Base-by-base conservation (phyloP, 1,140 invertebrate species). In the Nomia melanderi region DNA sequence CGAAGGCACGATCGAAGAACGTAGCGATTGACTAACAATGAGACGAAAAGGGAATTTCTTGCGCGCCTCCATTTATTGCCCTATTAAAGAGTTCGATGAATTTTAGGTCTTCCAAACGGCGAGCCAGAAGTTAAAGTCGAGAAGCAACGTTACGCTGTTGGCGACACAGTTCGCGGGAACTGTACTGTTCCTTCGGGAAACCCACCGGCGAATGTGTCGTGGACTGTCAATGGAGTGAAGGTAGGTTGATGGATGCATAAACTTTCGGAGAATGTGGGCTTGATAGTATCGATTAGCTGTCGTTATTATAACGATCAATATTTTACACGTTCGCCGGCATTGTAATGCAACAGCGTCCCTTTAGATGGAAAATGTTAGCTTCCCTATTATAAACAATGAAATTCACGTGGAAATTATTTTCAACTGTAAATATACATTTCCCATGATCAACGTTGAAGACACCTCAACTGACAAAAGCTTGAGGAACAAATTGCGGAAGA, bases 181-280 rank as follows among this genome's bases (percentile, higher is more conserved):
- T 97, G 96, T 89, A 94, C 95, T 25, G 95, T 95, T 33, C 94
- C 95, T 39, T 94, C 95, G 8, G 95, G 95, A 23, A 95, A 95
- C 86, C 96, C 96, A 25, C 93, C 96, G 2, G 95, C 96, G 23
- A 96, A 96, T 91, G 93, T 97, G 69, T 96, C 95, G 54, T 97
- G 96, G 96, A 94, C 94, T 64, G 94, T 97, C 83, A 97, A 97
- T 89, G 95, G 94, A 84, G 93, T 94, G 90, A 93, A 94, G 94
- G 96, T 97, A 93, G 88, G 92, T 91, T 73, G 74, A 79, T 82
- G 41, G 60, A 84, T 78, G 56, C 39, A 44, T 60, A 78, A 78
- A 82, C 39, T 72, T 67, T 69, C 29, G 23, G 20, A 36, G 12
- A 29, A 50, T 25, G 39, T 29, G n/a, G 14, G 9, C 29, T 23